Percentiles rank a stretch among this genome's conserved stretches.
Conservation (phyloP, 2,888 invertebrate genomes). For the Chrysolina haemoptera region DNA sequence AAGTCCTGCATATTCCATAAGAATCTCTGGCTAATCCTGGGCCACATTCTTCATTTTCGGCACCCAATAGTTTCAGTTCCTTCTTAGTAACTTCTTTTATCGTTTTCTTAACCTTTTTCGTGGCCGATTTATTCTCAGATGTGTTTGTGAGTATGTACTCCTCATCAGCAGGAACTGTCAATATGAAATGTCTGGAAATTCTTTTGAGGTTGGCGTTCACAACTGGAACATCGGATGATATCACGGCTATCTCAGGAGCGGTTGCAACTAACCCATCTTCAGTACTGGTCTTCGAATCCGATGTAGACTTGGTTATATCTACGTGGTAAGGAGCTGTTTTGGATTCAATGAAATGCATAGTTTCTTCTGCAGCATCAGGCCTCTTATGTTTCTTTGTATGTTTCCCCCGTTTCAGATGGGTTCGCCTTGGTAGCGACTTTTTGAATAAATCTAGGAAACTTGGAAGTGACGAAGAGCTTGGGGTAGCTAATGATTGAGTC, state of each 20-base stretch:
- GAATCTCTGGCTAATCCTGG: slow-evolving; percentile 80
- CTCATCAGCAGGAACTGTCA: slow-evolving; percentile 60
- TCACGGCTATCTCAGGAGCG: slow-evolving; percentile 58
- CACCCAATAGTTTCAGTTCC: slow-evolving; percentile 76
- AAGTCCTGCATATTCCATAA: slow-evolving; percentile 74
- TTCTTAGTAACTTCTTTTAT: slow-evolving; percentile 54
- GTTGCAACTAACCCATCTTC: slow-evolving; percentile 59
- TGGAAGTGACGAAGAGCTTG: slow-evolving; percentile 37
- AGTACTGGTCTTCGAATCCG: slow-evolving; percentile 49
- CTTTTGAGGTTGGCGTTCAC: slow-evolving; percentile 33
- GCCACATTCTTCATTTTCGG: slow-evolving; percentile 80
- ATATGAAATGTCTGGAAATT: slow-evolving; percentile 58
- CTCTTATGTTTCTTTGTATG: slow-evolving; percentile 48
- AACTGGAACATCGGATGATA: slow-evolving; percentile 46
- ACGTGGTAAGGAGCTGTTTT: slow-evolving; percentile 79
- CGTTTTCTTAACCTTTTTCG: slow-evolving; percentile 57
- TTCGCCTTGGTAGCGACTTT: slow-evolving; percentile 57
- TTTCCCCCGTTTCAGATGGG: slow-evolving; percentile 44
- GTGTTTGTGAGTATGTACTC: slow-evolving; percentile 52
- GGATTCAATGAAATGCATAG: slow-evolving; percentile 77
- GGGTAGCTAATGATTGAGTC: slow-evolving; percentile 43
- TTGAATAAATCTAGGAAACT: slow-evolving; percentile 63
- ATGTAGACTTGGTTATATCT: slow-evolving; percentile 71
- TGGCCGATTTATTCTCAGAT: slow-evolving; percentile 53
- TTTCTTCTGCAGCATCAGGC: slow-evolving; percentile 53